These are phyloP conservation scores for Bactericera cockerelli DNA, from an alignment of 1,140 invertebrate genomes.

Conservation along the genomic window DNA sequence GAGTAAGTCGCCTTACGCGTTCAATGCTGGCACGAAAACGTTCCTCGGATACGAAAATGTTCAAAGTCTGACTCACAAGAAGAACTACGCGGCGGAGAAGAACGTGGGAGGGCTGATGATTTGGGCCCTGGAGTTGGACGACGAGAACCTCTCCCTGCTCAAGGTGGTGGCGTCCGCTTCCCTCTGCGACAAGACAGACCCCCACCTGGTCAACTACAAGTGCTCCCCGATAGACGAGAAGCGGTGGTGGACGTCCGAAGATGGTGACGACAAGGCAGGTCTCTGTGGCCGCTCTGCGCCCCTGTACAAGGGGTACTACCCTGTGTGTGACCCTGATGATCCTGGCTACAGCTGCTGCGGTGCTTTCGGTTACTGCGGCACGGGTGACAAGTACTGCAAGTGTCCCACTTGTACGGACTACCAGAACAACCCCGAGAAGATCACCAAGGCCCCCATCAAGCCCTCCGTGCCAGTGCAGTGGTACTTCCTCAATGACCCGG, in stretches of 20 bases:
- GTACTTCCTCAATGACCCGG: conserved; percentile 17
- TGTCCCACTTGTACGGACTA: conserved; percentile 18
- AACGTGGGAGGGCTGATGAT: conserved; percentile 20
- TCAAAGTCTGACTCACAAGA: conserved; percentile 15
- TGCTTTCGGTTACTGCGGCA: conserved; percentile 18
- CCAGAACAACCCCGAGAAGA: conserved; percentile 16
- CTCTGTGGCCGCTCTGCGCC: conserved; percentile 18
- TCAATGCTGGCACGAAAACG: conserved; percentile 11
- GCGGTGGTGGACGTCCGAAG: conserved; percentile 20
- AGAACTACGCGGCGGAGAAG: conserved; percentile 17
- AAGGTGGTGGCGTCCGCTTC: conserved; percentile 11
- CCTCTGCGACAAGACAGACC: conserved; percentile 12
- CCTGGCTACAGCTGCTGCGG: conserved; percentile 20
- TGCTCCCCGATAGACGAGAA: conserved; percentile 19
- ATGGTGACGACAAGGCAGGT: conserved; percentile 17
- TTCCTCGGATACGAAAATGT: conserved; percentile 19
- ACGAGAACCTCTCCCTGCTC: conserved; percentile 16
- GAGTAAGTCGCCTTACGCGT: conserved; percentile 16
- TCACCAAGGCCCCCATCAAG: conserved; percentile 17
- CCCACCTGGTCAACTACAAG: conserved; percentile 16
- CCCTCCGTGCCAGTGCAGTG: conserved; percentile 17
- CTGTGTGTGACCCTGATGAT: conserved; percentile 20
- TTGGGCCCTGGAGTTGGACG: conserved; percentile 19
- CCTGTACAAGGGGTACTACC: conserved; percentile 21
- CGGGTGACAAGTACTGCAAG: conserved; percentile 17